These are phyloP conservation scores for Platichthys flesus DNA, from an alignment of 2,113 vertebrate genomes.

Conservation along the genomic window DNA sequence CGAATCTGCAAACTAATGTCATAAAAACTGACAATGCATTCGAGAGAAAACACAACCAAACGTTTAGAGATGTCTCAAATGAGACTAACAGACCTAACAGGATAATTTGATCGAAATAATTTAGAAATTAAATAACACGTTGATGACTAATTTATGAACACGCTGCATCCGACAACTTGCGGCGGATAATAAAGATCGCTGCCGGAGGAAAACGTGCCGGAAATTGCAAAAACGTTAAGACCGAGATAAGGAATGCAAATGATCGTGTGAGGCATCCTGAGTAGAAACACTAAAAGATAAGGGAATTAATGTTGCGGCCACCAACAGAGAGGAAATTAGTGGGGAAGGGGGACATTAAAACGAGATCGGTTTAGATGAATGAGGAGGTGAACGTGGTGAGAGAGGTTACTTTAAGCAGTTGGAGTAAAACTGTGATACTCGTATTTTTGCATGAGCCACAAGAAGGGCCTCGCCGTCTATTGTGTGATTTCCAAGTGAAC, in stretches of 20 bases:
- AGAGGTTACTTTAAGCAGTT: neutral
- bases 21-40: conserved; percentile 6
- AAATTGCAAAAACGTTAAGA: conserved; percentile 45
- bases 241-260: conserved; percentile 48
- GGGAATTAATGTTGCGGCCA: conserved; percentile 16
- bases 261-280: conserved; percentile 8
- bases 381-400: conserved; percentile 9
- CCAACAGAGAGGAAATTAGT: conserved; percentile 6
- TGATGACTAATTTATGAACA: conserved; percentile 25
- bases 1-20: conserved; percentile 24
- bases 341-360: conserved; percentile 3
- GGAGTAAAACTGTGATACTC: neutral
- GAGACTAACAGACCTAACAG: neutral
- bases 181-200: neutral
- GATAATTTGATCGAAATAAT: neutral
- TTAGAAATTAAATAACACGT: neutral
- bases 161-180: conserved; percentile 2
- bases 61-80: neutral
- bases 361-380: conserved; percentile 11
- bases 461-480: neutral
- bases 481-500: conserved; percentile 7
- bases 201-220: neutral
- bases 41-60: neutral
- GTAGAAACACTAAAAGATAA: neutral
- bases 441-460: too few species aligned